Base-by-base conservation (phyloP, 2,797 vertebrate species). In the Caiman crocodilus region DNA sequence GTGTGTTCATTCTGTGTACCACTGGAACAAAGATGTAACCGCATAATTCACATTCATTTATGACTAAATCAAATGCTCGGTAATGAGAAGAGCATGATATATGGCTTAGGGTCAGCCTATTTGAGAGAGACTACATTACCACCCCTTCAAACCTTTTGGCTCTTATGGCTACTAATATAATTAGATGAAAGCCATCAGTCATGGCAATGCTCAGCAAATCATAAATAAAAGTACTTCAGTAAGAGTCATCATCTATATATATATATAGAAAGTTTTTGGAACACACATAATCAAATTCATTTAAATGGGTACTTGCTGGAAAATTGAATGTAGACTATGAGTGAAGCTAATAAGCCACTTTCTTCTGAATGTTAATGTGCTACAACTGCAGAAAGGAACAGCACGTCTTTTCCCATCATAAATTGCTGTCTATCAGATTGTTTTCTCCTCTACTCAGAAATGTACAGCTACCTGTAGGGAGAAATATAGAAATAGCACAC, bases 11-110 rank as follows among this genome's bases (percentile, higher is more conserved):
- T 32, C 56, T 4, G 25, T 23, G 26, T 76, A 84, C 42, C 9
- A 56, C 28, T 79, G 58, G 55, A 81, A 26, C 21, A 73, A 69
- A 58, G 21, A 2, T 56, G 76, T 76, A 55, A 57, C 71, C 4
- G 65, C 26, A 10, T 28, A 14, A 5, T 26, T 73, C 0, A 4
- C 32, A 64, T 65, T 16, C 20, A 14, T n/a, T 4, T 1, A 26
- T 4, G 58, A 86, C 58, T 63, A 76, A 83, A 67, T n/a, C 6
- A 25, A 50, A 32, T 71, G 67, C 67, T 32, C 32, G 67, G 14
- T 69, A 69, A 69, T 71, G 67, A 30, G 20, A 18, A 69, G n/a
- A 69, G 20, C 18, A 35, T 42, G 67, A 30, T 21, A 12, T 21
- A 21, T 23, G 67, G 20, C 32, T 69, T 67, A 67, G 16, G 61